Evolutionary conservation across 2,888 invertebrate species (phyloP).

Genomic region (Dexiosoma caninum): DNA sequence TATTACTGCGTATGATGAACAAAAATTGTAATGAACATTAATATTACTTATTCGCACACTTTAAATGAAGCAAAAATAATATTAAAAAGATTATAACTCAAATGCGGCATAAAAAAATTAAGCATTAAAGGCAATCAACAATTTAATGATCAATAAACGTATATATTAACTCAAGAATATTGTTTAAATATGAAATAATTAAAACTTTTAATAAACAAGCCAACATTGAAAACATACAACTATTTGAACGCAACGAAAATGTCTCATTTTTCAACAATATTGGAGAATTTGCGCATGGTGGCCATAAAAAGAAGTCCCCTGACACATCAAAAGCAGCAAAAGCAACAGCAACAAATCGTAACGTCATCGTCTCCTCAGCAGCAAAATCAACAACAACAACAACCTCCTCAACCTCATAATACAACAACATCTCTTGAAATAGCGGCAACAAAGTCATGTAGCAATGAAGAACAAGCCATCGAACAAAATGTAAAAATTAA

Average conservation of each 20-base stretch:
- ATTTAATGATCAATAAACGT: background rate
- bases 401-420: constrained; percentile 1
- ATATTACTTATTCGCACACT: constrained; percentile 12
- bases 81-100: background rate
- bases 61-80: constrained; percentile 13
- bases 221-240: background rate
- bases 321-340: constrained; percentile 59
- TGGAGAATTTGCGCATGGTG: constrained; percentile 76
- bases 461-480: background rate
- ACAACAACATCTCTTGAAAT: background rate
- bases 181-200: background rate
- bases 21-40: constrained; percentile 8
- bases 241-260: constrained; percentile 67
- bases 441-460: background rate
- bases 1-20: constrained; percentile 22
- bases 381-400: constrained; percentile 43
- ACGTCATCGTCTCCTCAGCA: constrained; percentile 64
- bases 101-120: background rate
- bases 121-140: background rate
- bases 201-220: background rate
- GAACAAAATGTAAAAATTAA: constrained; percentile 9
- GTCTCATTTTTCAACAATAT: constrained; percentile 77
- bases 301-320: constrained; percentile 69
- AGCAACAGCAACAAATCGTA: constrained; percentile 27
- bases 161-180: background rate